Evolutionary conservation across 2,888 invertebrate genomes (phyloP), one percentile per base, ranked within the genome.

Genomic region (Halictus ligatus): DNA sequence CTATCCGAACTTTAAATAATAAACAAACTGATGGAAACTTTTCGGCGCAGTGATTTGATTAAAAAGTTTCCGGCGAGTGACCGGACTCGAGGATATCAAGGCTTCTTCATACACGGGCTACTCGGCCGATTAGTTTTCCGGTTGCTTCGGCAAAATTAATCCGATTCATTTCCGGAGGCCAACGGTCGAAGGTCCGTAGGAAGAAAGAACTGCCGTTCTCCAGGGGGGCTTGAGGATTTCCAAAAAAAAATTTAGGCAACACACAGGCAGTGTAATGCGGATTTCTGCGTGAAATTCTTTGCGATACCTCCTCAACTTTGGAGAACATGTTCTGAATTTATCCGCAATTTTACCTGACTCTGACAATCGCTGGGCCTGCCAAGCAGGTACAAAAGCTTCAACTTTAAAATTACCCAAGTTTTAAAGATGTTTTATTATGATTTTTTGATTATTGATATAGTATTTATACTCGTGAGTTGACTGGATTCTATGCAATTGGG

Each of bases 1-100:
- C 78, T 54, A 21, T 60, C 46, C 15, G 21, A 43, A 29, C 50
- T 50, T 78, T 75, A 74, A 58, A 84, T 75, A 78, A 84, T 82
- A 84, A 84, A 82, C 60, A 83, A 50, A 78, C 35, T 60, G 46
- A 50, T 50, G 58, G n/a, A 40, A 83, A 81, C 72, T 85, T 78
- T 21, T 46, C n/a, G 48, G 72, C n/a, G 72, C 43, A 58, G 58
- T 83, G 75, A 83, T 85, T 83, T 79, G 78, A 83, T 85, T 83
- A 79, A 83, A 79, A 83, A 75, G 54, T 69, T 84, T 25, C 58
- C 13, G 58, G 46, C 54, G 54, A 77, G 73, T 74, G 54, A 72
- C 58, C 76, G 50, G 35, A 71, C 43, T 13, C 25, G 10, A 7
- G 50, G 35, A 80, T 58, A 69, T 83, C 18, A 71, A 21, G 54